Evolutionary conservation across 2,888 invertebrate species (phyloP).

Genomic region (Ypsolopha scabrella): DNA sequence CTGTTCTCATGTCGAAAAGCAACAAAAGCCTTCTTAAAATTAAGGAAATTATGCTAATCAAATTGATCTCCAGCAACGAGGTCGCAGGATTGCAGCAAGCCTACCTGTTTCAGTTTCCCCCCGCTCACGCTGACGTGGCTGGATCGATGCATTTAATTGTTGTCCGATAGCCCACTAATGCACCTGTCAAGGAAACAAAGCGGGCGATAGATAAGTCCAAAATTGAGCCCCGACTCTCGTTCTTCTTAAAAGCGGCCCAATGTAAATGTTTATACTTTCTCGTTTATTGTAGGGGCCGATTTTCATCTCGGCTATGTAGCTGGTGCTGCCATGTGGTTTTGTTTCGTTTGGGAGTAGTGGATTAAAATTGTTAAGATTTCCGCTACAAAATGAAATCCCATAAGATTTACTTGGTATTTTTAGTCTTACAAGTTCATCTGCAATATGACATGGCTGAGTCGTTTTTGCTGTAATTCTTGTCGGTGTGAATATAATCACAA

Average conservation of each 20-base stretch:
- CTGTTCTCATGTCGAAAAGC: not conserved
- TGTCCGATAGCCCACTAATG: constrained; percentile 65
- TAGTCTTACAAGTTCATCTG: not conserved
- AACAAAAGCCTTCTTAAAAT: not conserved
- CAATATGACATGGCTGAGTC: too few species aligned
- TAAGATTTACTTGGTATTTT: not conserved
- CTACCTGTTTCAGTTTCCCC: constrained; percentile 7
- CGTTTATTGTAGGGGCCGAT: constrained; percentile 40
- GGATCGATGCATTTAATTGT: constrained; percentile 64
- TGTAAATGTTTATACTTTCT: constrained; percentile 68
- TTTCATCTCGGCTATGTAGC: constrained; percentile 27
- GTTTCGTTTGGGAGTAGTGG: not conserved
- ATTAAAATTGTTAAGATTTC: not conserved
- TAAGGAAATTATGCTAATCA: too few species aligned
- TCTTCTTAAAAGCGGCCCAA: constrained; percentile 31
- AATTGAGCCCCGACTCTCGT: constrained; percentile 51
- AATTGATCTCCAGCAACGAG: too few species aligned
- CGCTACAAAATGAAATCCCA: not conserved
- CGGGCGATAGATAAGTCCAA: constrained; percentile 53
- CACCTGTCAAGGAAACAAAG: constrained; percentile 69
- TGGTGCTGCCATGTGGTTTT: too few species aligned
- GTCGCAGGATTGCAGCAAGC: too few species aligned
- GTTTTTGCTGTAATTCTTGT: too few species aligned
- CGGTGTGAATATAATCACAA: too few species aligned
- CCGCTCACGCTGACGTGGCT: constrained; percentile 56